Conservation (phyloP, 2,888 invertebrate species). For the Atethmia centrago region DNA sequence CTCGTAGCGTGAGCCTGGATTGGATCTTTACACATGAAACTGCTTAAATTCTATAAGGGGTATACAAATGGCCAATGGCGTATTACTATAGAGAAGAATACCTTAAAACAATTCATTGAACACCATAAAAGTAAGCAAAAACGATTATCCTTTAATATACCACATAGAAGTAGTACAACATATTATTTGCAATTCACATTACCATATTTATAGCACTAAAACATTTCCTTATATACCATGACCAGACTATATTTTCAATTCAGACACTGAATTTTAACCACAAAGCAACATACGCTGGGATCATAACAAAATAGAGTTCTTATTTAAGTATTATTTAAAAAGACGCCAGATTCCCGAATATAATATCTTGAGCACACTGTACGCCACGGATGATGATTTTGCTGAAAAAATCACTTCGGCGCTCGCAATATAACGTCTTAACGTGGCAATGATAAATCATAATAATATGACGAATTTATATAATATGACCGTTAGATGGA, state of each 20-base stretch:
- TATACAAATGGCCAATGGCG: conserved; percentile 39
- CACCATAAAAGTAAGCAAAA: conserved; percentile 52
- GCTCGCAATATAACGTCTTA: conserved; percentile 29
- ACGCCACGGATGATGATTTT: conserved; percentile 40
- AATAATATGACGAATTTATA: conserved; percentile 44
- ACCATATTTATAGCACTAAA: conserved; percentile 63
- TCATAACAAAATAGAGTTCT: conserved; percentile 40
- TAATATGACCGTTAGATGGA: conserved; percentile 19
- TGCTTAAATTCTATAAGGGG: conserved; percentile 9
- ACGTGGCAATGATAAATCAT: conserved; percentile 40
- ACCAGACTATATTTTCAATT: conserved; percentile 64
- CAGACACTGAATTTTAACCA: conserved; percentile 49
- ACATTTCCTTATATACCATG: conserved; percentile 67
- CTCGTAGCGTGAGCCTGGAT: conserved; percentile 1
- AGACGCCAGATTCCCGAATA: conserved; percentile 38
- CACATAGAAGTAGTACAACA: conserved; percentile 49
- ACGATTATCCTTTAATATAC: conserved; percentile 59
- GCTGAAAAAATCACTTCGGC: conserved; percentile 45
- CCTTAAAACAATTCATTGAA: conserved; percentile 52
- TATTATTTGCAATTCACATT: conserved; percentile 55
- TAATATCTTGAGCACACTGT: conserved; percentile 56
- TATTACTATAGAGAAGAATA: conserved; percentile 37
- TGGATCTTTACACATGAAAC: conserved; percentile 23
- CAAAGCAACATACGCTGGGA: conserved; percentile 39
- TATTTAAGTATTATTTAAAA: conserved; percentile 20